Evolutionary conservation across 2,797 vertebrate species (phyloP).

Genomic region (Varecia variegata): DNA sequence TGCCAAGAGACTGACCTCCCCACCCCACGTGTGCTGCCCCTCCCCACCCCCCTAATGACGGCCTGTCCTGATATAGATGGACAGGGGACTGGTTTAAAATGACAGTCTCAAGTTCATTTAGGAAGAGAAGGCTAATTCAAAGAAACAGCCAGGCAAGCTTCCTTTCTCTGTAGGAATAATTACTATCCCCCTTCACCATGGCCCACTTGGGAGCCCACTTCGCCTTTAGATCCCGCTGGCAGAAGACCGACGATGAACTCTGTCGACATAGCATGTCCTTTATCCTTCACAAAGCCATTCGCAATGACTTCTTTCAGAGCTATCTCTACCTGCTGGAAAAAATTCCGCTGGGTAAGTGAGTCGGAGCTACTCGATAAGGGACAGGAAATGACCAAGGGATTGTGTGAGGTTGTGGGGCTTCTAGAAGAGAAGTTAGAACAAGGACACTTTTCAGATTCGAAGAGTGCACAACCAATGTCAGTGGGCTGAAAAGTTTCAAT

Average conservation of each 20-base stretch:
- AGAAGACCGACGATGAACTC: constrained; percentile 90
- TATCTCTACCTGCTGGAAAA: constrained; percentile 95
- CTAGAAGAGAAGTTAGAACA: not conserved
- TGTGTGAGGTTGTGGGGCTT: not conserved
- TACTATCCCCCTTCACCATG: constrained; percentile 59
- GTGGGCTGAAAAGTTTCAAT: not conserved
- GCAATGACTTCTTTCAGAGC: constrained; percentile 95
- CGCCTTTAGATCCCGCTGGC: constrained; percentile 92
- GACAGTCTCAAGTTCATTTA: constrained; percentile 62
- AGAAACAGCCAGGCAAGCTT: constrained; percentile 62
- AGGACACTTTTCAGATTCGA: not conserved
- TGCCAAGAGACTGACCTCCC: constrained; percentile 82
- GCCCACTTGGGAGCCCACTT: constrained; percentile 90
- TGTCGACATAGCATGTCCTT: constrained; percentile 97
- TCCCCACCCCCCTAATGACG: constrained; percentile 49
- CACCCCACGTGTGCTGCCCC: constrained; percentile 53
- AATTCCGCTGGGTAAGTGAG: constrained; percentile 92
- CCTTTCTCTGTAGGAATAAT: not conserved
- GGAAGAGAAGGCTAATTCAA: constrained; percentile 65
- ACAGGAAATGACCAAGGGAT: not conserved
- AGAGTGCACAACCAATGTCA: not conserved
- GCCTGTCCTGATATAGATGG: constrained; percentile 85
- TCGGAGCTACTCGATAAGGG: not conserved
- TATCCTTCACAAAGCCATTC: constrained; percentile 91
- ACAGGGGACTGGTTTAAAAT: constrained; percentile 78